Percentiles rank a stretch among this genome's conserved stretches.
Evolutionary conservation across 2,888 invertebrate genomes (phyloP).

Genomic region (Acanthacorydalis orientalis): DNA sequence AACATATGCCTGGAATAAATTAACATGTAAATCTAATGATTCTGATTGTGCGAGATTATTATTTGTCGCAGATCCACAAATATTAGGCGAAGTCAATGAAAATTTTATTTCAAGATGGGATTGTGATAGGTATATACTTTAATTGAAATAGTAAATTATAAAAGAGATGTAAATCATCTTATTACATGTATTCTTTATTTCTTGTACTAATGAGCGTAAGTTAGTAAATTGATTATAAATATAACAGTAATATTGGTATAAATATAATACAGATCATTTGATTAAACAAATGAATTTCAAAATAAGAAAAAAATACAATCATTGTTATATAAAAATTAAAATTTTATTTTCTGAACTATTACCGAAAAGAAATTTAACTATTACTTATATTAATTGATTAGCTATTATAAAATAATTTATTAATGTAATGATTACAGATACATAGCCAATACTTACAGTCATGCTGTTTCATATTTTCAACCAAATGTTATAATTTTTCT

Average conservation of each 20-base stretch:
- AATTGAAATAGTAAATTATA: not conserved
- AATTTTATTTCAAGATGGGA: constrained; percentile 63
- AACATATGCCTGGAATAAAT: constrained; percentile 17
- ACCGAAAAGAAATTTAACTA: too few relatives aligned
- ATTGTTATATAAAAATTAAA: too few relatives aligned
- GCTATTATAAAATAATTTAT: not conserved
- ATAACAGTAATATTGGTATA: too few relatives aligned
- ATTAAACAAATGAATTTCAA: too few relatives aligned
- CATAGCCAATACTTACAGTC: constrained; percentile 57
- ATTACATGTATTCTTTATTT: not conserved
- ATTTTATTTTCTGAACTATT: too few relatives aligned
- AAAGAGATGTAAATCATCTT: not conserved
- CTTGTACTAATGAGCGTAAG: too few relatives aligned
- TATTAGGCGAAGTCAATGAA: constrained; percentile 69
- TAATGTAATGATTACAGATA: constrained; percentile 40
- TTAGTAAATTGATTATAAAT: too few relatives aligned
- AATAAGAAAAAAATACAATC: too few relatives aligned
- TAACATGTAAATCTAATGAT: constrained; percentile 17
- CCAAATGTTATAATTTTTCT: constrained; percentile 80
- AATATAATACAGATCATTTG: too few relatives aligned
- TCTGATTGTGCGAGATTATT: constrained; percentile 22
- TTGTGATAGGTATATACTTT: constrained; percentile 57
- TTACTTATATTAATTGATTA: not conserved
- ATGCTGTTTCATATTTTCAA: constrained; percentile 49
- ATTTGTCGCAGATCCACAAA: constrained; percentile 77